A percentile compares a stretch with the other conserved stretches of the same genome.
phyloP scores from a whole-genome alignment of 2,113 vertebrate species.

The Nyctibius bracteatus region DNA sequence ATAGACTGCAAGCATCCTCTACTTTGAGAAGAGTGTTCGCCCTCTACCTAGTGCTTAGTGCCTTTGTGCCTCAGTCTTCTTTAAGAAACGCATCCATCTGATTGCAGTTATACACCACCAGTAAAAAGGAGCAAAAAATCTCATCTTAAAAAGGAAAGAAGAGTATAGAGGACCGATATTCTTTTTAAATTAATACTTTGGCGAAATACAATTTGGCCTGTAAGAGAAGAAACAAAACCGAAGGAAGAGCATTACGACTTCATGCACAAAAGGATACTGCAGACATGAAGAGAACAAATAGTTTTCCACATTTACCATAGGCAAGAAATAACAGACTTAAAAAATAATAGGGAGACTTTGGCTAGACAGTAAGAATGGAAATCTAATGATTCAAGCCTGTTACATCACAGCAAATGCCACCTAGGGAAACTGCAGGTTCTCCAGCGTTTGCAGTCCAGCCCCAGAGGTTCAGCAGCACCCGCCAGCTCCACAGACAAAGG shows the following conservation, averaged over 20 bases:
- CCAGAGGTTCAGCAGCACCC: not conserved
- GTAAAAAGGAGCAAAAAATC: not conserved
- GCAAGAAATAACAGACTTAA: not conserved
- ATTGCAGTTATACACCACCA: not conserved
- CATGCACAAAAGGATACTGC: not conserved
- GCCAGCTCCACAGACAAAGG: not conserved
- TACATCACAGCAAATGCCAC: not conserved
- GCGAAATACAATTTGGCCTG: not conserved
- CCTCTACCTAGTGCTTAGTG: not conserved
- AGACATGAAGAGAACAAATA: not conserved
- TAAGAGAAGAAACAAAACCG: not conserved
- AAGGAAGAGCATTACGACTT: not conserved
- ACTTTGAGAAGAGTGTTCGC: not conserved
- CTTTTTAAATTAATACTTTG: not conserved
- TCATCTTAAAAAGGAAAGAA: not conserved
- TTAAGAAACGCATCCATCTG: not conserved
- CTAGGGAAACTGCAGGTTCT: not conserved
- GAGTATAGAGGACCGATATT: not conserved
- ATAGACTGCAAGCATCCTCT: not conserved
- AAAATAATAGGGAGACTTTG: not conserved
- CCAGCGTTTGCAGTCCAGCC: rapidly evolving
- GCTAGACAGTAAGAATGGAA: not conserved
- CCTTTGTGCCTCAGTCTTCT: not conserved
- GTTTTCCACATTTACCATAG: not conserved
- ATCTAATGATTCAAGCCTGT: not conserved